A percentile compares a stretch with the other conserved stretches of the same genome.
These are phyloP conservation scores for Formica aserva DNA, from an alignment of 2,888 invertebrate species.

Conservation along the genomic window DNA sequence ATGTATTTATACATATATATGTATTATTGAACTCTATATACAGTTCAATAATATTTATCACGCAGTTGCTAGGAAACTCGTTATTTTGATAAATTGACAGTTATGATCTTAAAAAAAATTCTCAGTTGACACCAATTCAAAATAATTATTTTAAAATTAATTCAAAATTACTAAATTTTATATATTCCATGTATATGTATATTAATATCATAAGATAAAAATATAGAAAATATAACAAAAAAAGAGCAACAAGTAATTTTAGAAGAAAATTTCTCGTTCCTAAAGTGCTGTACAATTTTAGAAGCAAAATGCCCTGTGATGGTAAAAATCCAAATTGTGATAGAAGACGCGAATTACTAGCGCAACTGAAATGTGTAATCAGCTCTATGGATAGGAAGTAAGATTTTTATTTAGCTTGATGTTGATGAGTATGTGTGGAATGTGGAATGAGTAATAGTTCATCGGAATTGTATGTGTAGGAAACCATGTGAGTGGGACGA, in stretches of 20 bases:
- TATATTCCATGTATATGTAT: background rate
- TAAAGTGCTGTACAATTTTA: background rate
- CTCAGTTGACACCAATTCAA: background rate
- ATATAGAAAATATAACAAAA: slow-evolving; percentile 31
- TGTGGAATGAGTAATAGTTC: background rate
- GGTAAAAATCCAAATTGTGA: slow-evolving; percentile 82
- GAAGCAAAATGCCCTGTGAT: slow-evolving; percentile 81
- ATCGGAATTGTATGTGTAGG: slow-evolving; percentile 63
- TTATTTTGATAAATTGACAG: slow-evolving; percentile 30
- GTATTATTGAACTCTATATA: background rate
- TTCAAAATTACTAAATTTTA: slow-evolving; percentile 21
- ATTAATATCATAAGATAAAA: slow-evolving; percentile 21
- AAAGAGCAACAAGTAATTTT: background rate
- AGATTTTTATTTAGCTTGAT: slow-evolving; percentile 36
- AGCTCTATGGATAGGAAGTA: slow-evolving; percentile 83
- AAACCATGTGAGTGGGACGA: slow-evolving; percentile 85
- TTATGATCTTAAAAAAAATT: slow-evolving; percentile 5
- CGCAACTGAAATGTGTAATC: slow-evolving; percentile 82
- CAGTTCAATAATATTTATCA: background rate
- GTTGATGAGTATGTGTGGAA: background rate
- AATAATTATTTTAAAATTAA: slow-evolving; percentile 4
- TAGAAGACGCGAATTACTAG: slow-evolving; percentile 79
- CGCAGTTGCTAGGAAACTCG: slow-evolving; percentile 38
- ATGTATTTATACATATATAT: too few relatives aligned
- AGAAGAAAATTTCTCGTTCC: slow-evolving; percentile 8